Evolutionary conservation across 2,113 vertebrate species (phyloP).

Genomic region (Blennius ocellaris): DNA sequence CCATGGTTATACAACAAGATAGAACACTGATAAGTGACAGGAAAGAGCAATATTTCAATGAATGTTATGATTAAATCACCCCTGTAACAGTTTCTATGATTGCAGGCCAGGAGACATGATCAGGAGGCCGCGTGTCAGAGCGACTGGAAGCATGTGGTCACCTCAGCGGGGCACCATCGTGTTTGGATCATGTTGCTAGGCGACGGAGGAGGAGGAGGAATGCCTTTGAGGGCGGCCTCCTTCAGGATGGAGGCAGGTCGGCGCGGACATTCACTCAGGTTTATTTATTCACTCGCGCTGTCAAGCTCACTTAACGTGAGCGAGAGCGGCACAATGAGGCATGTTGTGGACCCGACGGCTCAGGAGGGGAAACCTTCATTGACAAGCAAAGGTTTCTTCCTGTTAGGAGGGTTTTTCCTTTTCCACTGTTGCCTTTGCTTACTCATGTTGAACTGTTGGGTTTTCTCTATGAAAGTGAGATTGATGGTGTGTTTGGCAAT

Average conservation of each 20-base stretch:
- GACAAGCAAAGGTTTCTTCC: not conserved
- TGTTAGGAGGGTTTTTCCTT: no score
- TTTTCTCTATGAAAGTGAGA: no score
- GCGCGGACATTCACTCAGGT: constrained; percentile 4
- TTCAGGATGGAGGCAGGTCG: constrained; percentile 13
- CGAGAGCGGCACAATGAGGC: constrained; percentile 11
- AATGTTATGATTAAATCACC: no score
- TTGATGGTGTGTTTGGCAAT: no score
- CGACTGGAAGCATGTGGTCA: constrained; percentile 34
- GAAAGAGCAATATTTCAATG: no score
- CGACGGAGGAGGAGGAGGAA: constrained; percentile 44
- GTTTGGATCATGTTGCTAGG: constrained; percentile 52
- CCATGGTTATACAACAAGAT: no score
- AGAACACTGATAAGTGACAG: no score
- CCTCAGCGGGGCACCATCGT: constrained; percentile 39
- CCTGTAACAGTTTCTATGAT: no score
- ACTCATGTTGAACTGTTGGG: no score
- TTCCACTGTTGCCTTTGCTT: no score
- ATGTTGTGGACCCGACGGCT: not conserved
- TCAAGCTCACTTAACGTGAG: constrained; percentile 13
- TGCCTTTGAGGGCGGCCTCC: constrained; percentile 42
- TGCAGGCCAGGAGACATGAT: not conserved
- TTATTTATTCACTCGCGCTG: constrained; percentile 23
- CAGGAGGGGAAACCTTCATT: not conserved
- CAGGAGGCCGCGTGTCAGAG: not conserved